Conservation (phyloP, 1,140 invertebrate species). For the Vanessa tameamea region DNA sequence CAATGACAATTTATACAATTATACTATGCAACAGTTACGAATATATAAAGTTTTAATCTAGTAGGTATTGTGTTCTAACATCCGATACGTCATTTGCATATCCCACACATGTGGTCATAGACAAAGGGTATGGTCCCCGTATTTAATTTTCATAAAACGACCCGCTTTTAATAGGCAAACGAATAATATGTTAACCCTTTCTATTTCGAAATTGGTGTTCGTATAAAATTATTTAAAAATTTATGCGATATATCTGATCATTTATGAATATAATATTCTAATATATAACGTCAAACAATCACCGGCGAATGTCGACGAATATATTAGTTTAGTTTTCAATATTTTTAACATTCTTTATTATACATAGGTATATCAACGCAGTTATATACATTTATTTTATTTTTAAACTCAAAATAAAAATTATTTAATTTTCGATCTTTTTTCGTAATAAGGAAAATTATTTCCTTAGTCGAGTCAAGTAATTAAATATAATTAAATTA, state of each 20-base stretch:
- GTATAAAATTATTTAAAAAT: slow-evolving; percentile 48
- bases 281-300: no score
- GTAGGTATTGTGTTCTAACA: slow-evolving; percentile 44
- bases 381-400: no score
- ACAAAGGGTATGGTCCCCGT: slow-evolving; percentile 71
- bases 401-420: neutral
- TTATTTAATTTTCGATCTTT: neutral
- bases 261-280: neutral
- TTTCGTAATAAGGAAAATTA: slow-evolving; percentile 7
- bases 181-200: slow-evolving; percentile 72
- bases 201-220: slow-evolving; percentile 58
- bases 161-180: slow-evolving; percentile 67
- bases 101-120: slow-evolving; percentile 76
- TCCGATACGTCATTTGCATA: slow-evolving; percentile 78
- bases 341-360: no score
- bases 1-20: slow-evolving; percentile 16
- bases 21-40: slow-evolving; percentile 7
- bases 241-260: slow-evolving; percentile 12
- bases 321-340: no score
- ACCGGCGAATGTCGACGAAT: no score
- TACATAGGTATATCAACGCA: no score
- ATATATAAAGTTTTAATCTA: slow-evolving; percentile 29
- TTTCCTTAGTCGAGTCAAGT: slow-evolving; percentile 6
- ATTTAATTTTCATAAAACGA: slow-evolving; percentile 80
- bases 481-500: slow-evolving; percentile 22